Base-by-base conservation (phyloP, 2,113 vertebrate genomes). In the Prunella fulvescens region DNA sequence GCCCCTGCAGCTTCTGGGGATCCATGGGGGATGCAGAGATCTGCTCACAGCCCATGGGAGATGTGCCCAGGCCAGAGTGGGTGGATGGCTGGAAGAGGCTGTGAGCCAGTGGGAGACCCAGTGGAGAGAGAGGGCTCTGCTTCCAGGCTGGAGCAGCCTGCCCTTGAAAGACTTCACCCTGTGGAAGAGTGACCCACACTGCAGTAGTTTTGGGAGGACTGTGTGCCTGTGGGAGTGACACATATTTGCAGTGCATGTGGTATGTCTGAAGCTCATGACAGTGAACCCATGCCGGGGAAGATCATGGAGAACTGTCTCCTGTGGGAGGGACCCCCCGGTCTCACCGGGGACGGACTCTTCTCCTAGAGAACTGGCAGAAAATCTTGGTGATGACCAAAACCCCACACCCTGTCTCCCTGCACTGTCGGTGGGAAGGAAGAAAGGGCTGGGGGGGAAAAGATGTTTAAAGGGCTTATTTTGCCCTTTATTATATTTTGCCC, bases 21-120 rank as follows among this genome's bases (percentile, higher is more conserved):
- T 51, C 51, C 53, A 35, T 1, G 1, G 53, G 26, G 20, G 6
- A 70, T 53, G 35, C 35, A 53, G 67, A 23, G 35, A 69, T 39
- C 19, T 47, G 51, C 14, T 8, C 15, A 3, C 37, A 71, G 37
- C 28, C 14, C 1, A 0, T 40, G 26, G 67, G 4, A 6, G 7
- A 23, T 6, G 5, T 77, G 57, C 13, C 29, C 29, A 62, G 1
- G 5, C 15, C 0, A 0, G 29, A 12, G 29, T 0, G 0, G 10
- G 6, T 16, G 18, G 35, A 24, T 17, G 29, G 11, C 73, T 51
- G 47, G 29, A 62, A 31, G 29, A 51, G 14, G 37, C 29, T 42
- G 24, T 78, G 37, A 22, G 42, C 24, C 37, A 7, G 14, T 28
- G 14, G 24, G 31, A 42, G 23, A 77, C 4, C 4, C 1, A 1